Base-by-base conservation (phyloP, 2,888 invertebrate species). In the Acholoe squamosa region DNA sequence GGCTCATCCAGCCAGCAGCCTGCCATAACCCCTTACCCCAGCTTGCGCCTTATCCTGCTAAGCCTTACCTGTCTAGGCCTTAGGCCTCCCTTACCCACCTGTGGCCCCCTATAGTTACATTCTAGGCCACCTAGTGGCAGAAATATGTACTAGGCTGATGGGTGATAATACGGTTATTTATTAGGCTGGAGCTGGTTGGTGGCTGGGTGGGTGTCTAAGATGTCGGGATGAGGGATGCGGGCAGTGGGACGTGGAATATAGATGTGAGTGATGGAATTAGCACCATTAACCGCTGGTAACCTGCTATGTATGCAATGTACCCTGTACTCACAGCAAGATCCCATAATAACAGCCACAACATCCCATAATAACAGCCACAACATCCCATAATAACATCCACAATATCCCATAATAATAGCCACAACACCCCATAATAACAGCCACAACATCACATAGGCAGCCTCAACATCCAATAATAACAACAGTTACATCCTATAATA, bases 131-230 rank as follows among this genome's bases (percentile, higher is more conserved):
- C 28, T 71, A 25, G 28, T 25, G 71, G 71, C 71, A 14, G 14
- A 71, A 71, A 25, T 71, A 71, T 71, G 71, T 71, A 71, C 71
- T 71, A 71, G 71, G 61, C 61, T 61, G 61, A 1, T 71, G 71
- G 71, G 71, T 25, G 71, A 71, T 71, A 71, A 71, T 71, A 71
- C 28, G 71, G 71, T 71, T 71, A 71, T 71, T 71, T 71, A 71
- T 71, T 71, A 71, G 71, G 71, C 28, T 14, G 71, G n/a, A 25
- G 71, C 71, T 28, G 71, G 71, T 71, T 5, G 71, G 3, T 25
- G 71, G 71, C 71, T n/a, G 71, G n/a, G 3, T 25, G 14, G 7
- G 71, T 71, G 71, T 22, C 71, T 71, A 28, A 28, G 71, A 28
- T 71, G 25, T 28, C 28, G 14, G 71, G 71, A n/a, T 28, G 71